Conservation (phyloP, 1,140 invertebrate species). For the Aplysia californica region DNA sequence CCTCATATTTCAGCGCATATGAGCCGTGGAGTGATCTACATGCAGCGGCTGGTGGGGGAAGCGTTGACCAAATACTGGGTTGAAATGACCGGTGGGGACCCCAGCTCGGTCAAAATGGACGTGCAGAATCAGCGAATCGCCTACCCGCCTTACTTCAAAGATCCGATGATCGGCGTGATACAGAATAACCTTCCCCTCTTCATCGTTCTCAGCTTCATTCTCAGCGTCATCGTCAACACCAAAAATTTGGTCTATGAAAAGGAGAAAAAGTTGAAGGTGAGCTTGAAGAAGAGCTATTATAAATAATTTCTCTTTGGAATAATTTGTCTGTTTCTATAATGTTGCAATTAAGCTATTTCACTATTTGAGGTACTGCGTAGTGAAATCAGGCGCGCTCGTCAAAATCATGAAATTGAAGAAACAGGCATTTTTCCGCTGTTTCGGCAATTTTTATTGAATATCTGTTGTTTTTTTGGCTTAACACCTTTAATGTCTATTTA, state of each 20-base stretch:
- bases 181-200: slow-evolving; percentile 71
- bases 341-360: not conserved
- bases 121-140: slow-evolving; percentile 34
- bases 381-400: too few species aligned
- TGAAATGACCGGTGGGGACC: not conserved
- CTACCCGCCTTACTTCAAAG: slow-evolving; percentile 35
- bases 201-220: slow-evolving; percentile 77
- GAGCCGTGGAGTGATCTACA: slow-evolving; percentile 75
- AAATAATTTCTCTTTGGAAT: not conserved
- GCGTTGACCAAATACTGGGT: slow-evolving; percentile 69
- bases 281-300: not conserved
- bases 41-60: slow-evolving; percentile 75
- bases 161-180: slow-evolving; percentile 44
- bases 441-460: too few species aligned
- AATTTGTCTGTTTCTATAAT: not conserved
- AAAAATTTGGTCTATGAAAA: slow-evolving; percentile 65
- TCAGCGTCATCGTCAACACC: slow-evolving; percentile 50
- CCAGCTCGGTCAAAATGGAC: slow-evolving; percentile 9
- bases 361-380: not conserved
- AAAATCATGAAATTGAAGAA: too few species aligned
- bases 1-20: slow-evolving; percentile 74
- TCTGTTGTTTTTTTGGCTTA: too few species aligned
- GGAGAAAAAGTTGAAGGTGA: slow-evolving; percentile 63
- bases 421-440: too few species aligned
- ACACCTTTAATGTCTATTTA: too few species aligned